Evolutionary conservation across 2,797 vertebrate genomes (phyloP), one percentile per base, ranked within the genome.

Genomic region (Crenichthys baileyi): DNA sequence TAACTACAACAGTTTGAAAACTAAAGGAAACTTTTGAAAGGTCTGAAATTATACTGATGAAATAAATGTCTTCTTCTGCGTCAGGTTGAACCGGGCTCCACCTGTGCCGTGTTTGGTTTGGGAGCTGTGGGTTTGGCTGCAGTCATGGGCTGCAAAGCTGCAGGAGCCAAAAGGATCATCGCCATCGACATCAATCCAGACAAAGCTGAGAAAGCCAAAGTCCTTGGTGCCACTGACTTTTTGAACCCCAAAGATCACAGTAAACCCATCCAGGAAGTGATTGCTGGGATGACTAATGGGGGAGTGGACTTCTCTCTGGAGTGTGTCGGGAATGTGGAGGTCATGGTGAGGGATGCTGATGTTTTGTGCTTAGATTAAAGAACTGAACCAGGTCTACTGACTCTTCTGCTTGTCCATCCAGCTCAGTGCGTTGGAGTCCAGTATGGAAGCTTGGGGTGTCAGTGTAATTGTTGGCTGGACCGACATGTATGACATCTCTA

Each of bases 241-340:
- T 90, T 99, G 76, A 99, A 95, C 91, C 97, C 98, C 20, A 94
- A 97, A 26, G 96, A 98, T 73, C 96, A 96, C 85, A 89, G 83
- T 72, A 96, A 97, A 80, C 96, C 98, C 31, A 94, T 99, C 79
- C 96, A 95, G 76, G 87, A 97, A 80, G 97, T 97, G 77, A 87
- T 99, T 74, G n/a, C 80, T 31, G 96, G 97, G 81, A 95, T 98
- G 96, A 99, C 97, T 0, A 91, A 96, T 0, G 97, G 97, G 9
- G 98, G 98, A 8, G 97, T 99, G 65, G 98, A 99, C 89, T 99
- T 93, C 80, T 97, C 98, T 0, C 94, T 99, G 74, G 98, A 99
- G 87, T 99, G 98, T 90, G 97, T 97, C 0, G 98, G 98, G n/a
- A 97, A 96, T 0, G 96, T 97, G 6, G 91, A 89, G 41, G 94